phyloP scores from a whole-genome alignment of 2,888 invertebrate species.

The Ochropleura leucogaster region DNA sequence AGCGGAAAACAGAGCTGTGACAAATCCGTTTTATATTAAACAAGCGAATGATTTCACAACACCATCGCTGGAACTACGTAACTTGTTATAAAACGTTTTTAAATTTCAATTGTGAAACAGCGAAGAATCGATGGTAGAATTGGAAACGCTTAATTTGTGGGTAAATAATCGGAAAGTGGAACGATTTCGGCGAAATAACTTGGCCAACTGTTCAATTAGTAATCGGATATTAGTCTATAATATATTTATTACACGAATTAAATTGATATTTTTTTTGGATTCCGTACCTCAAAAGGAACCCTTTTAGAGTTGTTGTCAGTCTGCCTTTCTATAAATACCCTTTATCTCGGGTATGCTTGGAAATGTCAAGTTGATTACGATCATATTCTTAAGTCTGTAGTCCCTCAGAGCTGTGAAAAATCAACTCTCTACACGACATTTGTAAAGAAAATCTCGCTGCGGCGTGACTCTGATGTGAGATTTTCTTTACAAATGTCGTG shows the following conservation, averaged over 20 bases:
- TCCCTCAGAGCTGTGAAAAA: no score
- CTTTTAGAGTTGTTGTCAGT: no score
- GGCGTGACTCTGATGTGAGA: no score
- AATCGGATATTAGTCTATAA: background rate
- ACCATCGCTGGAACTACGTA: constrained; percentile 25
- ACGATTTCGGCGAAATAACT: constrained; percentile 23
- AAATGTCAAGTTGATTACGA: no score
- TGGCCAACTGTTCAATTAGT: constrained; percentile 6
- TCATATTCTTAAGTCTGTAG: no score
- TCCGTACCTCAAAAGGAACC: no score
- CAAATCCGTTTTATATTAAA: constrained; percentile 80
- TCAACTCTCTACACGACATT: no score
- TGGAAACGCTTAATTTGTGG: constrained; percentile 44
- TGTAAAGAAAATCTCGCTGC: no score
- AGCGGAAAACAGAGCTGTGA: constrained; percentile 77
- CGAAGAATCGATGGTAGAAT: constrained; percentile 32
- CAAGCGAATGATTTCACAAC: constrained; percentile 69
- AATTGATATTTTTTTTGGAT: background rate
- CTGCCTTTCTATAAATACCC: no score
- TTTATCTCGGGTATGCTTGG: no score
- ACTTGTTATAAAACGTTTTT: constrained; percentile 48
- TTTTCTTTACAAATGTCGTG: no score
- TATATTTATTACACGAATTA: background rate
- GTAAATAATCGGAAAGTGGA: constrained; percentile 32
- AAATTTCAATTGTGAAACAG: constrained; percentile 43